Conservation (phyloP, 2,888 invertebrate species). For the Agonopterix heracliana region DNA sequence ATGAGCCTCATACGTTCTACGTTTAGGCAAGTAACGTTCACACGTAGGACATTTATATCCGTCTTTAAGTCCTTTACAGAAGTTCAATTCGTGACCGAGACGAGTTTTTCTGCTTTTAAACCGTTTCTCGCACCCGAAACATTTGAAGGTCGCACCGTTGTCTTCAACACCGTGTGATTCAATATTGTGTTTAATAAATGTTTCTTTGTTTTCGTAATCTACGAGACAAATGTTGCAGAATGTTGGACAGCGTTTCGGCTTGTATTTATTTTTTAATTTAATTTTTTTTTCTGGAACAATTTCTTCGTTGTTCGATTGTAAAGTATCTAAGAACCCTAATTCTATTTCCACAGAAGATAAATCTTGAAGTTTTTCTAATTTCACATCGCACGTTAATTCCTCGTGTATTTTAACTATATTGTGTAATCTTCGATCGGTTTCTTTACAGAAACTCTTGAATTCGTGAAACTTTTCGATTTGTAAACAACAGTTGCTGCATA, state of each 20-base stretch:
- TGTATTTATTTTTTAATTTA: constrained; percentile 24
- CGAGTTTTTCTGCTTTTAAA: constrained; percentile 44
- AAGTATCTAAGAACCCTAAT: constrained; percentile 13
- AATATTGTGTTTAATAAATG: constrained; percentile 37
- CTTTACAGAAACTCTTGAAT: constrained; percentile 49
- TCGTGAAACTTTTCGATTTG: constrained; percentile 43
- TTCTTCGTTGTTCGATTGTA: constrained; percentile 13
- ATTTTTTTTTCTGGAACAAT: constrained; percentile 7
- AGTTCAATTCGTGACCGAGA: constrained; percentile 44
- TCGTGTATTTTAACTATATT: constrained; percentile 25
- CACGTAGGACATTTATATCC: constrained; percentile 56
- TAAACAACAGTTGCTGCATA: constrained; percentile 41
- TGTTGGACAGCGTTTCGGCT: constrained; percentile 30
- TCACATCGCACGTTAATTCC: constrained; percentile 7
- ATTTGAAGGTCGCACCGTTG: constrained; percentile 42
- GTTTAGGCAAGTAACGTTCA: constrained; percentile 39
- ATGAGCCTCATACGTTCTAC: constrained; percentile 47
- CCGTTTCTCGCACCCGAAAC: constrained; percentile 56
- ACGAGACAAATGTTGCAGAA: constrained; percentile 51
- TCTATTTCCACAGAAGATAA: constrained; percentile 6
- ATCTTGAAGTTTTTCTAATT: constrained; percentile 18
- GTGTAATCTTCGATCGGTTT: constrained; percentile 36
- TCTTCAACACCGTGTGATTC: constrained; percentile 45
- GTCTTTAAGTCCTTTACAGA: constrained; percentile 52
- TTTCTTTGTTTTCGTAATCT: constrained; percentile 33